Evolutionary conservation across 2,797 vertebrate genomes (phyloP), one percentile per base, ranked within the genome.

Genomic region (Danio aesculapii): DNA sequence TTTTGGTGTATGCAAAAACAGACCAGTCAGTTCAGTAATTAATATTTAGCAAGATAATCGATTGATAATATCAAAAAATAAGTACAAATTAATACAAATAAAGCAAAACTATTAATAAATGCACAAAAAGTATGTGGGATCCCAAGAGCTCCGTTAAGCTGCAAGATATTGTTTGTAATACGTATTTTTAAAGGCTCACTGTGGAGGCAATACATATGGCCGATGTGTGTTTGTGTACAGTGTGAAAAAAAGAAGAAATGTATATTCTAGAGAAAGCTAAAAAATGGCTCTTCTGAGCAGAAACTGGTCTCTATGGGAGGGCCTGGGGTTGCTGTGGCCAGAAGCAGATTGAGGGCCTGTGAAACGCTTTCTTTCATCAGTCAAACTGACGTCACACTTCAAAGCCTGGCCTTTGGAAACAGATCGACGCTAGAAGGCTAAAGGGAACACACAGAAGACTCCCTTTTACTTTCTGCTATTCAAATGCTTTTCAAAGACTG

Each of bases 361-460:
- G 46, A 73, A 73, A 67, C 58, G 69, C 30, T 47, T 50, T 55
- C 44, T 70, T 85, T 86, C 70, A 83, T 79, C 61, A 67, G 13
- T 57, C 61, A 58, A 73, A 68, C 30, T 59, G 77, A 85, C 62
- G 50, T 67, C 83, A 64, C 72, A 79, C 79, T 84, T 84, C 82
- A 83, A 76, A 83, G 61, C 70, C 71, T 82, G 75, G 75, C 46
- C 77, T 82, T 86, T 71, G 68, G 70, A 81, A 73, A 79, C 43
- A 84, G 79, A 66, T 75, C 67, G 58, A 62, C 68, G 63, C 47
- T 44, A 70, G 69, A 74, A 71, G 21, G 30, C 67, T 64, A 67
- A 71, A 74, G 58, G 79, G 62, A 81, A 81, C 59, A 59, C 67
- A 39, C n/a, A 70, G 46, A 57, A 75, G 49, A 50, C 16, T 78